Evolutionary conservation across 2,888 invertebrate genomes (phyloP).

Genomic region (Spialia ferax): DNA sequence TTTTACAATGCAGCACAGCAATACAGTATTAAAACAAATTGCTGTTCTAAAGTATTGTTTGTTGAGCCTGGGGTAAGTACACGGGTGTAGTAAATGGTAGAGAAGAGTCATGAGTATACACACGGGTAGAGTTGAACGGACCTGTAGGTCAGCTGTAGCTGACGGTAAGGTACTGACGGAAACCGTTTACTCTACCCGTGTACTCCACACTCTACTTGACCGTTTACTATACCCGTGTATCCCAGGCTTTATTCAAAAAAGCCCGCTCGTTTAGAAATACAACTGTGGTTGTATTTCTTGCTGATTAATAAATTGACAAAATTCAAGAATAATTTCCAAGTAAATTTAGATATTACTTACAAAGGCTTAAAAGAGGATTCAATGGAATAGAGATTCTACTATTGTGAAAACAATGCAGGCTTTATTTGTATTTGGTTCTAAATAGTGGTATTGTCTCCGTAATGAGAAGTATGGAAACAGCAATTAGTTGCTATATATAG

Average conservation of each 20-base stretch:
- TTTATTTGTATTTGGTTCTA: constrained; percentile 33
- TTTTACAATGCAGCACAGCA: neutral
- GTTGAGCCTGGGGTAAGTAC: no score
- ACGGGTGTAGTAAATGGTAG: no score
- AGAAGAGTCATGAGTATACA: no score
- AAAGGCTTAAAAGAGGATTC: constrained; percentile 22
- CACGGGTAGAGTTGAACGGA: no score
- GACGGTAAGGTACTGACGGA: no score
- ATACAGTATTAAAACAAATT: neutral
- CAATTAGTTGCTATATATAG: constrained; percentile 20
- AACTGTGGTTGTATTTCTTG: constrained; percentile 4
- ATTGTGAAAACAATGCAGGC: constrained; percentile 32
- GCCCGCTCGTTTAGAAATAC: constrained; percentile 12
- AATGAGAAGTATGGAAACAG: constrained; percentile 23
- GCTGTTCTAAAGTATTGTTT: neutral
- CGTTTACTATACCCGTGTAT: no score
- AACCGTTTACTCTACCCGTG: no score
- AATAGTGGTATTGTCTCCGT: constrained; percentile 30
- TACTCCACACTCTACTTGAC: no score
- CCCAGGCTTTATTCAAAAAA: no score
- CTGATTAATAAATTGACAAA: constrained; percentile 26
- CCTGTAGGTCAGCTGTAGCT: no score
- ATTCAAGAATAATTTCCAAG: constrained; percentile 28
- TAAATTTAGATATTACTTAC: constrained; percentile 24
- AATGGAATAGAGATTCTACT: constrained; percentile 26